Base-by-base conservation (phyloP, 2,888 invertebrate genomes). In the Caenorhabditis japonica region DNA sequence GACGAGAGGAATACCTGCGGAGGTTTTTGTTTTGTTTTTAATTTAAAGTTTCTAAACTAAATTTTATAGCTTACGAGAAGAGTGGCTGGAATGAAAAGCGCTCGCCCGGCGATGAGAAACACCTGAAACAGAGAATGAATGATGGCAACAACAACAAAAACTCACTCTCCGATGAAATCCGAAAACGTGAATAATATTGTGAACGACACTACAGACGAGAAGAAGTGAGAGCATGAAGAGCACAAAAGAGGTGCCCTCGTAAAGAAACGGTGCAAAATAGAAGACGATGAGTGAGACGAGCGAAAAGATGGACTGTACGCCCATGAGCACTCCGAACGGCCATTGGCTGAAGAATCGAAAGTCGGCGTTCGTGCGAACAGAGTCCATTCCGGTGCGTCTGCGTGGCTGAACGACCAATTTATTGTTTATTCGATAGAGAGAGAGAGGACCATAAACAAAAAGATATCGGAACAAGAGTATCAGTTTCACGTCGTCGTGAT, bases 261-360 rank as follows among this genome's bases (percentile, higher is more conserved):
- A 75, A 7, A 44, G 55, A 52, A 77, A 80, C 12, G 74, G 69
- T 2, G 75, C 75, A 33, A 72, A 69, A 33, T 60, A 64, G 47
- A 70, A 66, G 19, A 72, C 25, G 12, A 80, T 47, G 15, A 76
- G 36, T 1, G 53, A 49, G 10, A 70, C 27, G 17, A 72, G 25
- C 5, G 79, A 62, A 19, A 75, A 58, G 5, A 75, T 17, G 51
- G 74, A 77, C 41, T 80, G 79, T 4, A 47, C 25, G 12, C 74
- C 64, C 72, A 82, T 76, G 13, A 82, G 61, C 3, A 77, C 39
- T 25, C 82, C 82, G 49, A 72, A 82, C 4, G 82, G 82, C 60
- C 74, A 68, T 71, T 74, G 70, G 55, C 59, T 56, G 46, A 79
- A 69, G 58, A 82, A 80, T 12, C 64, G 52, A 30, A 69, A 69